Conservation (phyloP, 2,888 invertebrate species). For the Abrostola tripartita region DNA sequence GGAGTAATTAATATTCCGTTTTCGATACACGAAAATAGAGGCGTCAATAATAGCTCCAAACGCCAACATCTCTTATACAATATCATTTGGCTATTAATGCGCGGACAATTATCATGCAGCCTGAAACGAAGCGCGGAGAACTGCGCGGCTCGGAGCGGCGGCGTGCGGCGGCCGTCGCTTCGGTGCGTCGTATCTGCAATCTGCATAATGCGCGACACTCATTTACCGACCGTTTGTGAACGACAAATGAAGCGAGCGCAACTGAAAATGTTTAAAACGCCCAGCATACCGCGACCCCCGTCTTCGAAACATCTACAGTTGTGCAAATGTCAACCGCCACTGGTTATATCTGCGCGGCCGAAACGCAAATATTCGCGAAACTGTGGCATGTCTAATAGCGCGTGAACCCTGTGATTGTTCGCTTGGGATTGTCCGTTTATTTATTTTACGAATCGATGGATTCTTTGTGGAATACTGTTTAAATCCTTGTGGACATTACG, state of each 20-base stretch:
- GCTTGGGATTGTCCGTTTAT: slow-evolving; percentile 66
- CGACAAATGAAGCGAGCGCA: slow-evolving; percentile 79
- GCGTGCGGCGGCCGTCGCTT: slow-evolving; percentile 58
- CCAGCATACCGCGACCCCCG: slow-evolving; percentile 61
- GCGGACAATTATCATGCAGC: slow-evolving; percentile 69
- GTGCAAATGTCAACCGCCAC: slow-evolving; percentile 47
- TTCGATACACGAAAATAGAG: slow-evolving; percentile 19
- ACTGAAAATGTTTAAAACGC: slow-evolving; percentile 66
- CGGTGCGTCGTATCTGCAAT: slow-evolving; percentile 72
- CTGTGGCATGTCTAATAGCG: slow-evolving; percentile 74
- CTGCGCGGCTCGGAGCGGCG: slow-evolving; percentile 14
- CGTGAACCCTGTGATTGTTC: slow-evolving; percentile 77
- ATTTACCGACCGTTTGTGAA: slow-evolving; percentile 80
- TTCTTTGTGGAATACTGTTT: slow-evolving; percentile 52
- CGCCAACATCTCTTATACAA: slow-evolving; percentile 54
- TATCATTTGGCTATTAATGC: slow-evolving; percentile 71
- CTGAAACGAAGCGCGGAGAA: slow-evolving; percentile 52
- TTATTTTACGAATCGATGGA: slow-evolving; percentile 68
- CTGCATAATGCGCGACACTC: slow-evolving; percentile 82
- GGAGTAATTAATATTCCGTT: slow-evolving; percentile 9
- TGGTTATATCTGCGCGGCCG: slow-evolving; percentile 59
- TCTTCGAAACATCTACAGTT: slow-evolving; percentile 46
- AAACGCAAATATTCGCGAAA: slow-evolving; percentile 72
- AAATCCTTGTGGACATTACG: slow-evolving; percentile 25
- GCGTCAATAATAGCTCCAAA: slow-evolving; percentile 27